Percentiles rank a stretch among this genome's conserved stretches.
These are phyloP conservation scores for Isurus oxyrinchus DNA, from an alignment of 2,113 vertebrate species.

Conservation along the genomic window DNA sequence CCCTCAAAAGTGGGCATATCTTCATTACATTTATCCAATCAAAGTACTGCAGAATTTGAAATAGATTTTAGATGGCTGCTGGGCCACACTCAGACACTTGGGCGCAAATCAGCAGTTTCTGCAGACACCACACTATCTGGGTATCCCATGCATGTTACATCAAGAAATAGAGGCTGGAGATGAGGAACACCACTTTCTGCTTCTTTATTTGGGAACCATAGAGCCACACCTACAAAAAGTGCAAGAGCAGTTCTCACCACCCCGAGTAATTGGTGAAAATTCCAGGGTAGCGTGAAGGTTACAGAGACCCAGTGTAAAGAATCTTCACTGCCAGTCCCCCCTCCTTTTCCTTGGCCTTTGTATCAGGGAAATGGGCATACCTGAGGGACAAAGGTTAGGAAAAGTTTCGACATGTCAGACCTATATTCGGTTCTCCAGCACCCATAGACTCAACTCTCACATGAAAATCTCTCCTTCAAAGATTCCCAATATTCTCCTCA, in stretches of 20 bases:
- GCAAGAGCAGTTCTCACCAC: not conserved
- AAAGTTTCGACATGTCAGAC: not conserved
- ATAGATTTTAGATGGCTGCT: no score
- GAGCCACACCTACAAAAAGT: not conserved
- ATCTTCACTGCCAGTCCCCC: not conserved
- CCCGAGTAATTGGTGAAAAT: not conserved
- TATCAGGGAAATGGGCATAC: not conserved
- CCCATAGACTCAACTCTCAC: not conserved
- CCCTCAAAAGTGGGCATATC: no score
- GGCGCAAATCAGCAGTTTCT: not conserved
- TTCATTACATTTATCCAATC: no score
- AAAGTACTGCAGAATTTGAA: no score
- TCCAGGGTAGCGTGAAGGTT: not conserved
- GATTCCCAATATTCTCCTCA: not conserved
- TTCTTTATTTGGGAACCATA: not conserved
- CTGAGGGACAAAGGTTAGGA: not conserved
- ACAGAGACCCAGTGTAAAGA: not conserved
- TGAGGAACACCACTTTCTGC: no score
- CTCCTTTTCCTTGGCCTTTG: not conserved
- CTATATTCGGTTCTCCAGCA: not conserved
- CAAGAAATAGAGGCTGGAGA: not conserved
- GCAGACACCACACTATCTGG: not conserved
- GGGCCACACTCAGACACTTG: no score
- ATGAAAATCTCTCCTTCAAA: not conserved
- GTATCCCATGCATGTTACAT: not conserved